Evolutionary conservation across 2,113 vertebrate genomes (phyloP).

Genomic region (Pyrgilauda ruficollis): DNA sequence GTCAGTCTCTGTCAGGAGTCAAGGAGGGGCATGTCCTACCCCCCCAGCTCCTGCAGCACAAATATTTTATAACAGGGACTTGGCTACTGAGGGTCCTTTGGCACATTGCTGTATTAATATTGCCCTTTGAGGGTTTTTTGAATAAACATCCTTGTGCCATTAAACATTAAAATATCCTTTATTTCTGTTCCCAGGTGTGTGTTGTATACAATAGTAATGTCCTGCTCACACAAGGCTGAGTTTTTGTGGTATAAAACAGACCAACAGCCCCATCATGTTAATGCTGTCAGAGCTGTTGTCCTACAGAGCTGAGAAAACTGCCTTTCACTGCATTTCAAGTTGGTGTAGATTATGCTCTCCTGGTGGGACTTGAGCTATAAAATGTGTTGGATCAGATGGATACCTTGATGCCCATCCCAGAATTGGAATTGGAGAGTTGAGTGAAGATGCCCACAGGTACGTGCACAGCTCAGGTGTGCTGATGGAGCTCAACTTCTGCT

Average conservation of each 20-base stretch:
- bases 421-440: neutral
- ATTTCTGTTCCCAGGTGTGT: neutral
- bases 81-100: neutral
- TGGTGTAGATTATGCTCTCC: neutral
- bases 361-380: neutral
- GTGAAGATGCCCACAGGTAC: neutral
- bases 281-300: neutral
- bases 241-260: neutral
- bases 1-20: neutral
- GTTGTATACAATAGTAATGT: no score
- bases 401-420: neutral
- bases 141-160: neutral
- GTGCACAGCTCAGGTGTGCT: neutral
- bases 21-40: neutral
- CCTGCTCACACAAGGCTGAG: neutral
- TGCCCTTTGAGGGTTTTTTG: neutral
- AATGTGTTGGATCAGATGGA: neutral
- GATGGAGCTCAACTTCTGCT: neutral
- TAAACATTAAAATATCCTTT: neutral
- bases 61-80: neutral
- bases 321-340: neutral
- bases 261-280: fast-evolving
- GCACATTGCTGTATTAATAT: neutral
- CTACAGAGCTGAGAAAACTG: neutral
- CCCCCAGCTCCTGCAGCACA: neutral